Evolutionary conservation across 2,113 vertebrate genomes (phyloP), one percentile per base, ranked within the genome.

Genomic region (Podilymbus podiceps): DNA sequence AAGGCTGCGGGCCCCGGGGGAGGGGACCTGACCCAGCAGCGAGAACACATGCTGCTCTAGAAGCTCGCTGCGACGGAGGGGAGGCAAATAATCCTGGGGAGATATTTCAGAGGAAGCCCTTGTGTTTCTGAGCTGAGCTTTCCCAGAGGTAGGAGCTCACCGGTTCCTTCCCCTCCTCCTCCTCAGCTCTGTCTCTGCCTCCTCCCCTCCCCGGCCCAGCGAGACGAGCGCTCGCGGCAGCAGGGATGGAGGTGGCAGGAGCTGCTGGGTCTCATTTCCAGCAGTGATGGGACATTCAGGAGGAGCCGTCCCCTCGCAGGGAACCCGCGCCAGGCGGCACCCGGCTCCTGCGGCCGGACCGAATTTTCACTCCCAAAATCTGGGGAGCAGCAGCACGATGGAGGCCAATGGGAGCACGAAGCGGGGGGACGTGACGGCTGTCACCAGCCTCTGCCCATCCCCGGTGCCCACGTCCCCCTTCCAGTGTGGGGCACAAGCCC

Each of bases 331-430:
- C 44, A 72, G 33, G n/a, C 12, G 19, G 11, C 38, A 9, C 23
- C 16, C 1, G 1, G 21, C 33, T 77, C 52, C 80, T 76, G 46
- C 25, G 10, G 72, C 69, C 69, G 9, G 40, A 3, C 47, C 2
- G 0, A 27, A 44, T 21, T 52, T 55, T 23, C 5, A 1, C 24
- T 81, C 56, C 62, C 16, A 8, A 42, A 22, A 14, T 16, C 59
- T 5, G 0, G 0, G 49, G 20, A 50, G 50, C 56, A 55, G 56
- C 1, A 2, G 20, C 72, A 23, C 1, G 0, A 9, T 0, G 8
- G 58, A 56, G 27, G 35, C 40, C 71, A 4, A 1, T 0, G 17
- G 11, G 25, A 35, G 24, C 19, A 1, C 1, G 2, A 30, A 55
- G 8, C 1, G 2, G 12, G 16, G 16, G 40, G 27, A 23, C 22